A percentile compares a stretch with the other conserved stretches of the same genome.
These are phyloP conservation scores for Idaea aversata DNA, from an alignment of 2,888 invertebrate species.

Conservation along the genomic window DNA sequence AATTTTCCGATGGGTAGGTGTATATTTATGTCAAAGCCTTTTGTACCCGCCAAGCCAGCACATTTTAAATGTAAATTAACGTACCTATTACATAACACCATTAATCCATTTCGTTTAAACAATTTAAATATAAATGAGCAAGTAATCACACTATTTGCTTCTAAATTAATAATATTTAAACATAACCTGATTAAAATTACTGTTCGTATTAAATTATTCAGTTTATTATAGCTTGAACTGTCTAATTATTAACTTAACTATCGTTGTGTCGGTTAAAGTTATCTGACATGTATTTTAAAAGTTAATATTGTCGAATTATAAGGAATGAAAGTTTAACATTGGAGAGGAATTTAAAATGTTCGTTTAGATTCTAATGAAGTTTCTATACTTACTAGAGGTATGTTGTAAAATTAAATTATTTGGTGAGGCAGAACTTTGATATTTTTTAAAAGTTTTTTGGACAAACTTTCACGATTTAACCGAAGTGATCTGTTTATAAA, in stretches of 20 bases:
- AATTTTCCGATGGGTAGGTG: too few relatives aligned
- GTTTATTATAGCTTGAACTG: background rate
- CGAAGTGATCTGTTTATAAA: too few relatives aligned
- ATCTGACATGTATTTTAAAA: background rate
- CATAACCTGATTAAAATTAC: background rate
- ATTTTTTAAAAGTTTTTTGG: too few relatives aligned
- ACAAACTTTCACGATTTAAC: too few relatives aligned
- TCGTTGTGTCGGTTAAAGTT: background rate
- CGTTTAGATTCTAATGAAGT: background rate
- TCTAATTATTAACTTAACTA: background rate
- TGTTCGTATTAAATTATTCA: background rate
- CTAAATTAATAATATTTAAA: background rate
- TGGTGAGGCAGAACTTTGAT: background rate
- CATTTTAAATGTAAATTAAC: background rate
- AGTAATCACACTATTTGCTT: constrained; percentile 1
- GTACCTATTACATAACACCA: background rate
- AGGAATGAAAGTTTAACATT: background rate
- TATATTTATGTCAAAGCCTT: too few relatives aligned
- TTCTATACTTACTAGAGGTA: background rate
- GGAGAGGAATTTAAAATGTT: background rate
- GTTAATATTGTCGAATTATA: background rate
- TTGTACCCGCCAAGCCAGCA: too few relatives aligned
- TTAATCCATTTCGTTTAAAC: background rate
- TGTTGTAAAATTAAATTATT: background rate
- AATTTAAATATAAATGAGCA: background rate